Evolutionary conservation across 2,113 vertebrate species (phyloP).

Genomic region (Piliocolobus tephrosceles): DNA sequence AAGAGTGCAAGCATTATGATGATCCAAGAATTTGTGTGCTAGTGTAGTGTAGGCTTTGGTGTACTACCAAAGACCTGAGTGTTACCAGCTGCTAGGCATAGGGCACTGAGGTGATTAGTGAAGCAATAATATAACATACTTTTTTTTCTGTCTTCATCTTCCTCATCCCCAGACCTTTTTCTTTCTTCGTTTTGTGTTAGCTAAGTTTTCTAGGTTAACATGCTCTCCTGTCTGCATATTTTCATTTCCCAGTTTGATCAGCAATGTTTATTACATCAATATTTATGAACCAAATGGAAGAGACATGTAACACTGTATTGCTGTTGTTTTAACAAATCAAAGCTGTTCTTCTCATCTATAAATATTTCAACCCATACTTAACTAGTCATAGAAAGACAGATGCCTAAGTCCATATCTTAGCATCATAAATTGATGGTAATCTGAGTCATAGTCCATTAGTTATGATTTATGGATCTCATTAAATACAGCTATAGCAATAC

Average conservation of each 20-base stretch:
- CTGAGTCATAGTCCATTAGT: constrained; percentile 42
- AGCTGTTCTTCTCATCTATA: not conserved
- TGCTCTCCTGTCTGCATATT: not conserved
- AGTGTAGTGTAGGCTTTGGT: not conserved
- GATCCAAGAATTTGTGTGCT: not conserved
- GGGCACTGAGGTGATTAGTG: not conserved
- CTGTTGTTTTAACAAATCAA: not conserved
- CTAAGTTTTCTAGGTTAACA: not conserved
- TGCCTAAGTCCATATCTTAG: not conserved
- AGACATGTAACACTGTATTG: not conserved
- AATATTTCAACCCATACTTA: constrained; percentile 46
- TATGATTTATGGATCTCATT: constrained; percentile 70
- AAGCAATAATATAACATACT: not conserved
- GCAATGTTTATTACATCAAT: not conserved
- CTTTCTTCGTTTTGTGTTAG: not conserved
- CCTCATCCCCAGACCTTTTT: not conserved
- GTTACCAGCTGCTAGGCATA: not conserved
- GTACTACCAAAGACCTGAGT: not conserved
- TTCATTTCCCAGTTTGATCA: constrained; percentile 5
- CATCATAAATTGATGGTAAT: constrained; percentile 49
- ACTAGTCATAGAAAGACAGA: constrained; percentile 27
- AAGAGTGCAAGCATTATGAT: not conserved
- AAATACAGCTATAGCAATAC: constrained; percentile 35
- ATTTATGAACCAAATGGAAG: constrained; percentile 9
- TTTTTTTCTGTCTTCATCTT: not conserved